Evolutionary conservation across 2,888 invertebrate genomes (phyloP), one percentile per base, ranked within the genome.

Genomic region (Nemurella pictetii): DNA sequence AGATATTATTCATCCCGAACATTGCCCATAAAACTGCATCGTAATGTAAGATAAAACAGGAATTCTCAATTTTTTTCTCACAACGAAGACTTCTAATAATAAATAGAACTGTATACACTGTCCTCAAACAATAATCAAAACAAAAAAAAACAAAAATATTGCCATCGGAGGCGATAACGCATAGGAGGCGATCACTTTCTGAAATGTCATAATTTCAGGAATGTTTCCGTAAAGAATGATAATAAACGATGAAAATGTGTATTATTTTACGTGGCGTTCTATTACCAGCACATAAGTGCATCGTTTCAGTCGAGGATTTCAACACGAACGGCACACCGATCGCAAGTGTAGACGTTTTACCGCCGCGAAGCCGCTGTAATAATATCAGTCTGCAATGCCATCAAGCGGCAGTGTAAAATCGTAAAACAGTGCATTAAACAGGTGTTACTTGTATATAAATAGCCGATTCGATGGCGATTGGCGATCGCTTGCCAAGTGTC

Each of bases 361-460:
- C 55, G 55, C 55, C 55, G 12, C 15, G 55, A 20, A 55, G 55
- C 20, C 20, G 55, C 20, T 7, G 12, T 55, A 55, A 55, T 55
- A 55, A 12, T 55, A 3, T 12, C 55, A 55, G 55, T 7, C 55
- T 20, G 55, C 28, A 28, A 27, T 75, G 75, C 26, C 26, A 27
- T 25, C 75, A 75, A 75, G 28, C 75, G 28, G 75, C 75, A 27
- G 26, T 28, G 75, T 75, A 7, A 27, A 3, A 7, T 28, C 26
- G 26, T 75, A 75, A 75, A 75, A 75, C 75, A 75, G 27, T 27
- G 28, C 75, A 75, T 75, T 27, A 75, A 75, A 75, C 75, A 75
- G 75, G 28, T 75, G 55, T 55, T 55, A 55, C 55, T 55, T 55
- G 55, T 55, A 55, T 55, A 55, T 55, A 55, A 55, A 55, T 55